Base-by-base conservation (phyloP, 2,888 invertebrate genomes). In the Diarsia mendica region DNA sequence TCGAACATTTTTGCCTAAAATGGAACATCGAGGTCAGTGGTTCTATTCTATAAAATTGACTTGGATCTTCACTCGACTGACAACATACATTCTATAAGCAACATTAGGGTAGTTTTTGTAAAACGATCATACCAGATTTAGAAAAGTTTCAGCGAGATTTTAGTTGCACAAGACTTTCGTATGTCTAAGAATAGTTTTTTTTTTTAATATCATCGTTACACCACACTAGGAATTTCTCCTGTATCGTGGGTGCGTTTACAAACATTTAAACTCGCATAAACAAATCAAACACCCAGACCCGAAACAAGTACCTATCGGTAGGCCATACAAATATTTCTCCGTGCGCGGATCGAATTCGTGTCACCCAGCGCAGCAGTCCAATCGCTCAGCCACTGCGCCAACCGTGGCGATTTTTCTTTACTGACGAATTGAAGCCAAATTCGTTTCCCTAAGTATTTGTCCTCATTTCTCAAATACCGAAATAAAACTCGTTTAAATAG, bases 391-490 rank as follows among this genome's bases (percentile, higher is more conserved):
- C 28, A 28, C 28, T 28, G 28, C 28, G 28, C 28, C 28, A 28
- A 28, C 28, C 28, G 28, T 28, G 28, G 28, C 28, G 10, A 39
- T 15, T 28, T 9, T 33, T 51, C 8, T 0, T 18, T 46, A n/a
- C 13, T 46, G 18, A 39, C 20, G 9, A 70, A 18, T n/a, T 60
- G 20, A 58, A 33, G 3, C 5, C 20, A 44, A 51, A 46, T 68
- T 60, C 33, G 3, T 20, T 60, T 68, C 28, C 28, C 28, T 28
- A 28, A 28, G 28, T 28, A 77, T 23, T 78, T 46, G 46, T 61
- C 18, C 46, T 18, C 18, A 18, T 51, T 61, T 51, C 51, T 13
- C 46, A 51, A 69, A 68, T 51, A 23, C 15, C 20, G n/a, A 77
- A 49, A 60, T 23, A 55, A 60, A 69, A 46, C 10, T 48, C 20